Conservation (phyloP, 2,797 vertebrate genomes). For the Bufotes viridis region DNA sequence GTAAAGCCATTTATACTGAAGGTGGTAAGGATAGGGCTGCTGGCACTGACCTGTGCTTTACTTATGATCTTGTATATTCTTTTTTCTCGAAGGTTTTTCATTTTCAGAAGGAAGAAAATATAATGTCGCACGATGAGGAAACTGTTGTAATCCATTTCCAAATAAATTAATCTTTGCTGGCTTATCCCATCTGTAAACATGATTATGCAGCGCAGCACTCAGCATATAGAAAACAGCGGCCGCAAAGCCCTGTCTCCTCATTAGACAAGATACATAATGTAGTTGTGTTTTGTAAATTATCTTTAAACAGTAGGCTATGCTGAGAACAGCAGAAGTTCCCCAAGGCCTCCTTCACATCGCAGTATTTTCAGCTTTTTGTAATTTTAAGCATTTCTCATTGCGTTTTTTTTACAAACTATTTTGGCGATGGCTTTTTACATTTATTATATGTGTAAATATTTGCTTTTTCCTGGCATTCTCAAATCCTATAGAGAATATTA, state of each 20-base stretch:
- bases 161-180: constrained; percentile 64
- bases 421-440: too few relatives aligned
- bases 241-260: constrained; percentile 12
- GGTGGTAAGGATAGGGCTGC: neutral
- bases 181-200: constrained; percentile 51
- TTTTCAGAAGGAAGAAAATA: constrained; percentile 59
- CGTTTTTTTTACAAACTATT: too few relatives aligned
- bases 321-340: neutral
- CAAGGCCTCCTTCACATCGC: too few relatives aligned
- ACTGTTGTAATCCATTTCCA: constrained; percentile 64
- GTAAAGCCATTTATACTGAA: neutral
- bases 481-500: too few relatives aligned
- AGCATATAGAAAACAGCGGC: constrained; percentile 46
- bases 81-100: constrained; percentile 9
- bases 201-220: constrained; percentile 59
- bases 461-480: too few relatives aligned
- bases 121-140: constrained; percentile 62
- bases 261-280: constrained; percentile 5
- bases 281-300: neutral
- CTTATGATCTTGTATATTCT: neutral
- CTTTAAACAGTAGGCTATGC: too few relatives aligned
- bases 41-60: neutral
- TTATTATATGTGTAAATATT: too few relatives aligned
- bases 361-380: too few relatives aligned
- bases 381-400: too few relatives aligned